Evolutionary conservation across 2,797 vertebrate species (phyloP), one percentile per base, ranked within the genome.

Genomic region (Karalla daura): DNA sequence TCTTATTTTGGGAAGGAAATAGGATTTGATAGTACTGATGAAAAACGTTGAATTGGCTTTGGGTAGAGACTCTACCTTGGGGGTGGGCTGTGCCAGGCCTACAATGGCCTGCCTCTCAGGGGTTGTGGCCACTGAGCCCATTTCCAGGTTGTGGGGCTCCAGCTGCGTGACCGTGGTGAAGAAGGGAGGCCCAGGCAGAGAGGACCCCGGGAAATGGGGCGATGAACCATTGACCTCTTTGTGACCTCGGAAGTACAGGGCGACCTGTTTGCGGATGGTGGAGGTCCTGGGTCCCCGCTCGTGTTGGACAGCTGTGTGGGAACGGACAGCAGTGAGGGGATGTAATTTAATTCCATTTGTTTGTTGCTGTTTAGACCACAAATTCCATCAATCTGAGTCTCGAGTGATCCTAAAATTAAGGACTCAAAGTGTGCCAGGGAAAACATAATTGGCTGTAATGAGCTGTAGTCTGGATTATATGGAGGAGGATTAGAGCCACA

Each of bases 211-310:
- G 84, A 99, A 99, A 77, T 98, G 97, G 0, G 95, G 89, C 0
- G 94, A 91, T 0, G 95, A 90, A 2, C 97, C 93, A 30, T 95
- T 97, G 75, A 98, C 96, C 67, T 99, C 97, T 86, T 99, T 99
- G 85, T 99, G 98, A 37, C 97, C 98, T 1, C 98, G 94, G 90
- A 99, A 99, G 91, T 99, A 99, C 17, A 99, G 94, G 47, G 98
- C 97, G 76, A 99, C 98, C 89, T 99, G 97, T 90, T 99, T 99
- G 77, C 98, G 94, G 86, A 99, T 99, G 47, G 97, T 99, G 44
- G 98, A 99, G 1, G 98, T 98, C 70, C 98, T 94, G 45, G 98
- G 97, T 0, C 98, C 98, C 83, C 97, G 93, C 84, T 99, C 97
- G 1, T 99, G 98, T 83, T 99, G 98, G 80, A 99, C 98, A 3